Evolutionary conservation across 2,888 invertebrate species (phyloP), one percentile per base, ranked within the genome.

Genomic region (Chymomyza amoena): DNA sequence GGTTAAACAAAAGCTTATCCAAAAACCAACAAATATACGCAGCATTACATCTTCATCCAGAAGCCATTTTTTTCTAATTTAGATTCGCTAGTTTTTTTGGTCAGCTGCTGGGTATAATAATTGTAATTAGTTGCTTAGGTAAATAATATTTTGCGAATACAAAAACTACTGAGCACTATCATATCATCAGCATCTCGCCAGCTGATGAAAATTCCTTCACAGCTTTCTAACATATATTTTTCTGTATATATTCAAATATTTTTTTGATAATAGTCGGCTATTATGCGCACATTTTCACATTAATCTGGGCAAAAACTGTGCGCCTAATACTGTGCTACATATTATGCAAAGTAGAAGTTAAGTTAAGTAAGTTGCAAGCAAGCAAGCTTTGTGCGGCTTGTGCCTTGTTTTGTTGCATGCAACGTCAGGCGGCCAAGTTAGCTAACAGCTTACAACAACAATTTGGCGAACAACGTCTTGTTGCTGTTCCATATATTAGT

Each of bases 201-300:
- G 6, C 32, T 7, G 6, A 32, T 7, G 6, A 32, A 32, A 32
- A 7, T 7, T 32, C 1, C 9, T 45, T 1, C 39, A 13, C 10
- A 45, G 9, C 32, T 32, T 32, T 1, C 1, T 32, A 32, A 32
- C 6, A 32, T 32, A 0, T 9, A 32, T 32, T 45, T 45, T 45
- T 45, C n/a, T n/a, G n/a, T 45, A 13, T 0, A 13, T 45, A 13
- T 45, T 10, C n/a, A 9, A 36, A 32, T 57, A 45, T 57, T 28
- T 64, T 18, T 56, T 25, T 39, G 56, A 36, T 18, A 4, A 15
- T 56, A 45, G 13, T 13, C 0, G 2, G 39, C 76, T 82, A 81
- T 79, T 74, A 78, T 76, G 84, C 82, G 85, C 85, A 76, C 80
- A 78, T 81, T 81, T 84, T 76, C 81, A 70, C 73, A 78, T 73